These are phyloP conservation scores for Ostrea denselamellosa DNA, from an alignment of 1,140 invertebrate genomes.

Conservation along the genomic window DNA sequence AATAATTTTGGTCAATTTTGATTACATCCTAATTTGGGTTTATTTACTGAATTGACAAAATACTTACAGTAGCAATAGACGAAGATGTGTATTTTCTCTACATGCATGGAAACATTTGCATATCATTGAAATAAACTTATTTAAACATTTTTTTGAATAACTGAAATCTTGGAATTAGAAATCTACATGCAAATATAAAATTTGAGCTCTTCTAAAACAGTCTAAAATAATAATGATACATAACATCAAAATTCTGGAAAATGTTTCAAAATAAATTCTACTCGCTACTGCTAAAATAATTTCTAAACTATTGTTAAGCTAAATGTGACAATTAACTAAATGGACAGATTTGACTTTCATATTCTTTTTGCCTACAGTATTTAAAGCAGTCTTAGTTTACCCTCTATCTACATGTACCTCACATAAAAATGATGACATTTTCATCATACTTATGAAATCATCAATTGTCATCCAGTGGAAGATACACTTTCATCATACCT, in stretches of 20 bases:
- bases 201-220: no score
- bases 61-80: conserved; percentile 19
- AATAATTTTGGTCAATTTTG: neutral
- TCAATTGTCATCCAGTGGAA: neutral
- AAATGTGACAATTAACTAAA: no score
- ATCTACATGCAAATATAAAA: no score
- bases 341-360: neutral
- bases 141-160: no score
- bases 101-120: neutral
- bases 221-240: no score
- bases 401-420: neutral
- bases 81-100: conserved; percentile 24
- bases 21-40: neutral
- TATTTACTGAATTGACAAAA: neutral
- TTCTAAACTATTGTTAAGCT: no score
- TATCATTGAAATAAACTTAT: neutral
- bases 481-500: conserved; percentile 52
- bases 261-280: no score
- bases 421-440: neutral
- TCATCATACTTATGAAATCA: neutral
- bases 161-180: no score
- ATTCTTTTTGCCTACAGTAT: neutral
- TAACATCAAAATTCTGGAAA: no score
- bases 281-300: no score
- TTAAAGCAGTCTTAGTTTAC: neutral